phyloP scores from a whole-genome alignment of 2,797 vertebrate species.

The Eurystomus glaucurus region DNA sequence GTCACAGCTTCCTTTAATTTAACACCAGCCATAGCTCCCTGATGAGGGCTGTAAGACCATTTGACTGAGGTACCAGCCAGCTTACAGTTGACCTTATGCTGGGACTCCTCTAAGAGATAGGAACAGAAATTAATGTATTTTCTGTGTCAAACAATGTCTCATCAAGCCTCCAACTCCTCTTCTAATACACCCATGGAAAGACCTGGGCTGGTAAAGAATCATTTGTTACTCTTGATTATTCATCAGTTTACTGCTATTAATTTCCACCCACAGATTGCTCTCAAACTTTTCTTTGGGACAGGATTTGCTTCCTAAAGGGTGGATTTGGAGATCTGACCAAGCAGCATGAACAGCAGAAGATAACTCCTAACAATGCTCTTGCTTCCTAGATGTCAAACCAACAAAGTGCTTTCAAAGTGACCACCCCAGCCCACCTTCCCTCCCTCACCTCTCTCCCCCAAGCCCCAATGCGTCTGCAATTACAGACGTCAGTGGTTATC shows the following conservation, averaged over 20 bases:
- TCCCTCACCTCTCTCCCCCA: neutral
- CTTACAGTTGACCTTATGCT: neutral
- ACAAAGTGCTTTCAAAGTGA: neutral
- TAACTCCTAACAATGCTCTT: neutral
- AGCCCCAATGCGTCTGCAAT: neutral
- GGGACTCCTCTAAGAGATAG: neutral
- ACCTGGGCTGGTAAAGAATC: neutral
- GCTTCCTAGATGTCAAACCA: conserved; percentile 10
- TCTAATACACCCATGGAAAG: neutral
- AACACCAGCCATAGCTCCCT: neutral
- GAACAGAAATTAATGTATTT: neutral
- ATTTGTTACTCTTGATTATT: neutral
- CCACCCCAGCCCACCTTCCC: neutral
- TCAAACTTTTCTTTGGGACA: neutral
- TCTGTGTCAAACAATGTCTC: neutral
- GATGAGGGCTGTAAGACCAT: neutral
- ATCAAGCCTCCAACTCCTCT: neutral
- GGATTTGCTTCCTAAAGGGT: neutral
- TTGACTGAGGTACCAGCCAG: neutral
- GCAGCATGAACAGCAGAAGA: neutral
- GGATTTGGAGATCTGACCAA: neutral
- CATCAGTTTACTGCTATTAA: neutral
- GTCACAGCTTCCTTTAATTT: conserved; percentile 6
- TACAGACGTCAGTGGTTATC: neutral
- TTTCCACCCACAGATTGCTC: neutral